A percentile compares a stretch with the other conserved stretches of the same genome.
phyloP scores from a whole-genome alignment of 2,888 invertebrate genomes.

The Nomada hirtipes region DNA sequence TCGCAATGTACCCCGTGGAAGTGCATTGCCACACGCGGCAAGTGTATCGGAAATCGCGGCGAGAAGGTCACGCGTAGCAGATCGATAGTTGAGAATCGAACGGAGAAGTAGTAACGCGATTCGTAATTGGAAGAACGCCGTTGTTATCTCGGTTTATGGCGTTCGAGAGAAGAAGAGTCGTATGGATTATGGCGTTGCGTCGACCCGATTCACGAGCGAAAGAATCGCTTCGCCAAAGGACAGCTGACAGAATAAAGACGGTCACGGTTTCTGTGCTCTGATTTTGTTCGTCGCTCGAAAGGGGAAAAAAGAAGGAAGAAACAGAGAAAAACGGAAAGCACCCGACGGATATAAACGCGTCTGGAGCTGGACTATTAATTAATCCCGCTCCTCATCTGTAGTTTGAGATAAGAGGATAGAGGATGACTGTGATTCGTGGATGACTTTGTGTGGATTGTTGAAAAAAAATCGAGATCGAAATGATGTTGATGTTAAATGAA shows the following conservation, averaged over 20 bases:
- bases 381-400: too few relatives aligned
- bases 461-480: too few relatives aligned
- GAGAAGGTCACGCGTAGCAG: slow-evolving; percentile 35
- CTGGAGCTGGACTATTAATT: too few relatives aligned
- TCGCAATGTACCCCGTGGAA: neutral
- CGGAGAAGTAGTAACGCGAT: slow-evolving; percentile 22
- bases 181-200: slow-evolving; percentile 9
- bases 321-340: too few relatives aligned
- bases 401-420: too few relatives aligned
- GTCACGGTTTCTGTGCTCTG: slow-evolving; percentile 39
- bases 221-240: neutral
- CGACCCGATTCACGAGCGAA: slow-evolving; percentile 32
- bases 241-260: slow-evolving; percentile 15
- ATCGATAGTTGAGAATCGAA: slow-evolving; percentile 5
- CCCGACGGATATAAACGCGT: too few relatives aligned
- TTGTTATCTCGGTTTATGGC: too few relatives aligned
- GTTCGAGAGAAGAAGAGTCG: neutral
- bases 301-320: too few relatives aligned
- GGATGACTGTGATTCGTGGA: too few relatives aligned
- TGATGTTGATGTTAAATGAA: too few relatives aligned
- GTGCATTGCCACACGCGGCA: slow-evolving; percentile 31
- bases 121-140: slow-evolving; percentile 31
- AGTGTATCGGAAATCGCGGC: slow-evolving; percentile 22
- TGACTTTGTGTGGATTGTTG: too few relatives aligned
- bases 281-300: slow-evolving; percentile 2